Conservation (phyloP, 2,888 invertebrate genomes). For the Orchestes rusci region DNA sequence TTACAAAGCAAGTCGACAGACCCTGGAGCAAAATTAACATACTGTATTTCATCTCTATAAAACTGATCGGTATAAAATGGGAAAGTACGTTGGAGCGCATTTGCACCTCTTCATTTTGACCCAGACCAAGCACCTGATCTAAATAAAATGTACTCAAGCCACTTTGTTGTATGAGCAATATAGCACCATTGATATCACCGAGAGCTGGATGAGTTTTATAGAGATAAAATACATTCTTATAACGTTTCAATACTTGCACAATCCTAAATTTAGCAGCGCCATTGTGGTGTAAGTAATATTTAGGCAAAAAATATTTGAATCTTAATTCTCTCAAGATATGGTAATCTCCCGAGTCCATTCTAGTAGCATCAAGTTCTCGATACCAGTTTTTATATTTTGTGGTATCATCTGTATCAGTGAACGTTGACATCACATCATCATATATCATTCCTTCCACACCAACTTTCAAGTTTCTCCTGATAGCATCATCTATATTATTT, state of each 20-base stretch:
- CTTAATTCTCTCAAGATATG: not conserved
- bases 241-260: not conserved
- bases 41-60: too few relatives aligned
- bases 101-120: too few relatives aligned
- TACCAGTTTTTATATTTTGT: not conserved
- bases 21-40: too few relatives aligned
- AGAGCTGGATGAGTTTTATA: not conserved
- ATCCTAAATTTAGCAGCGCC: not conserved
- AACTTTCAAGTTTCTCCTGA: not conserved
- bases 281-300: not conserved
- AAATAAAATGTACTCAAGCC: not conserved
- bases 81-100: not conserved
- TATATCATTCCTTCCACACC: not conserved
- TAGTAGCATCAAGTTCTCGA: not conserved
- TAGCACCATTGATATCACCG: not conserved
- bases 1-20: too few relatives aligned
- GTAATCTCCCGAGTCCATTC: not conserved
- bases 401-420: not conserved
- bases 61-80: conserved; percentile 1
- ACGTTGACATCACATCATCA: not conserved
- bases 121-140: not conserved
- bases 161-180: conserved; percentile 1
- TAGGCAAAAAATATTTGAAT: conserved; percentile 2
- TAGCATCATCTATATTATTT: conserved; percentile 1
- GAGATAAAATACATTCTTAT: not conserved